Evolutionary conservation across 2,113 vertebrate species (phyloP), one percentile per base, ranked within the genome.

Genomic region (Paedocypris sp.): DNA sequence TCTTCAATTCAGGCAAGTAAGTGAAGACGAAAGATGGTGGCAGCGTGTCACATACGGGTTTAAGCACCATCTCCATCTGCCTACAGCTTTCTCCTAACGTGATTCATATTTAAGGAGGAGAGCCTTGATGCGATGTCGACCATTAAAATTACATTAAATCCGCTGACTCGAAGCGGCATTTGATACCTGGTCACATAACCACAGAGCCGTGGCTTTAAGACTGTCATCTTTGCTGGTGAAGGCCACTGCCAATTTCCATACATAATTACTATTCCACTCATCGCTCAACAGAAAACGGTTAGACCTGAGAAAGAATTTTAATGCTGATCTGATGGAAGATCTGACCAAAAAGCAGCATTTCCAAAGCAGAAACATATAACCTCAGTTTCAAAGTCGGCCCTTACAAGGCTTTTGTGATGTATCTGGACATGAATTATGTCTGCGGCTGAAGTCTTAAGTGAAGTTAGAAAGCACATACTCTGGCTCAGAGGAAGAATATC

Each of bases 401-500:
- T 13, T 36, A 38, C 12, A 38, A 36, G 25, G 36, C 7, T 20
- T 1, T 16, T 18, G 23, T 6, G 1, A 5, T 42, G 31, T 32
- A 16, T 16, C 25, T 19, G 4, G 28, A 31, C 18, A 20, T 32
- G 18, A 45, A 58, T 22, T 11, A 58, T 31, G 53, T 43, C 26
- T 22, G 39, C 16, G 39, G 18, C 39, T 58, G 43, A 58, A 18
- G 43, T 43, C 26, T 19, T 20, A 43, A 58, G 26, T 43, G 39
- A 58, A 58, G 38, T 10, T 58, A 58, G 67, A 46, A 61, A 38
- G 67, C 53, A 13, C 39, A 58, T 43, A 43, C 53, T n/a, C 64
- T 75, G 71, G 69, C 77, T 74, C 72, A 66, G 70, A 53, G 68
- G 72, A 78, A 68, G 78, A 80, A 69, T 79, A 75, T 81, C 70